Evolutionary conservation across 2,797 vertebrate species (phyloP).

Genomic region (Cheirogaleus major): DNA sequence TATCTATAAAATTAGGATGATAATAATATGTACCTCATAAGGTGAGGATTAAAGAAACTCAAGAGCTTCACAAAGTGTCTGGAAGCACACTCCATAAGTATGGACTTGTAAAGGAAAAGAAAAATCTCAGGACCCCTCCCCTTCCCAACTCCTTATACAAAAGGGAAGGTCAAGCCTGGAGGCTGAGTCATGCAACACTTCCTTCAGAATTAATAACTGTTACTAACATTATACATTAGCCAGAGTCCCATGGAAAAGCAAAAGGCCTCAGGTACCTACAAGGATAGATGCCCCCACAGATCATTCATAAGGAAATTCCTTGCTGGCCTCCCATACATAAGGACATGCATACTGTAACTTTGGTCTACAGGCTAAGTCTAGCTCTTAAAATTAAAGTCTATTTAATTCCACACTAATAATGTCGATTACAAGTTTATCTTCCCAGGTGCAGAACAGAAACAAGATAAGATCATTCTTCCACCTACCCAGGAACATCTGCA

Average conservation of each 20-base stretch:
- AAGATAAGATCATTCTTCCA: background rate
- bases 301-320: background rate
- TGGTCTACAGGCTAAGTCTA: background rate
- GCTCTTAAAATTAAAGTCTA: background rate
- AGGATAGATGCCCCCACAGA: background rate
- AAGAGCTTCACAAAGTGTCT: background rate
- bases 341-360: background rate
- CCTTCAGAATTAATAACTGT: background rate
- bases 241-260: background rate
- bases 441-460: background rate
- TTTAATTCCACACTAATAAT: no score
- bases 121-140: background rate
- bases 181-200: background rate
- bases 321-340: background rate
- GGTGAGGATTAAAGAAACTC: background rate
- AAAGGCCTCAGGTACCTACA: background rate
- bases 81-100: background rate
- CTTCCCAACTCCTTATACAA: background rate
- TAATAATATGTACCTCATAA: background rate
- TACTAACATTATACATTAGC: background rate
- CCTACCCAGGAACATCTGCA: background rate
- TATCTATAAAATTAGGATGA: background rate
- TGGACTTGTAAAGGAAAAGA: background rate
- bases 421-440: background rate
- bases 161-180: background rate